Evolutionary conservation across 2,113 vertebrate species (phyloP).

Genomic region (Pteronura brasiliensis): DNA sequence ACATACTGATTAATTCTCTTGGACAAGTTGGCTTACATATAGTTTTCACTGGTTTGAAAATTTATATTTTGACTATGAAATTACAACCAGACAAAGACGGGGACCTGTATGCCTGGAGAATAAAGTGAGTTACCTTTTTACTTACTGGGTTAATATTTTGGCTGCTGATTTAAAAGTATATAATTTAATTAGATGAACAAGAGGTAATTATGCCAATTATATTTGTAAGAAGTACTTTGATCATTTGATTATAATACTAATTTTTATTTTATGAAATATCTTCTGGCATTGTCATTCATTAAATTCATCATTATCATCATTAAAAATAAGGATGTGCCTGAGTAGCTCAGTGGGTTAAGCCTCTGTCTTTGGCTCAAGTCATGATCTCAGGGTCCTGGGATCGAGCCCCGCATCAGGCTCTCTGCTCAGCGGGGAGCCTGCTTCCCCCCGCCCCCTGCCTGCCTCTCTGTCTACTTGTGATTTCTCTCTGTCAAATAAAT

Average conservation of each 20-base stretch:
- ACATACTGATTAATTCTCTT: background rate
- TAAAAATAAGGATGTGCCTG: background rate
- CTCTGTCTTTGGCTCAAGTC: no score
- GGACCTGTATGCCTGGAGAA: background rate
- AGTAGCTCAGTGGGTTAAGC: no score
- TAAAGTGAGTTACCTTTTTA: background rate
- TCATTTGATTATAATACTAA: background rate
- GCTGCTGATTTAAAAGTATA: background rate
- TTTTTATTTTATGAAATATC: conserved; percentile 7
- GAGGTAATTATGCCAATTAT: background rate
- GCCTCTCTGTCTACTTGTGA: no score
- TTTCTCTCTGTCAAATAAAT: no score
- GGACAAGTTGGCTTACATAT: background rate
- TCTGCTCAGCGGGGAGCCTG: no score
- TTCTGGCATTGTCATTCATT: background rate
- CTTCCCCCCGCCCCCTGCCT: no score
- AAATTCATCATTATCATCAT: background rate
- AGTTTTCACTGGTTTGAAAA: conserved; percentile 23
- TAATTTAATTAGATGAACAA: background rate
- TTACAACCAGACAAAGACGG: background rate
- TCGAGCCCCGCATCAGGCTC: no score
- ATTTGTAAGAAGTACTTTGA: background rate
- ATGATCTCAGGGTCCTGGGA: no score
- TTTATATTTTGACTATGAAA: background rate
- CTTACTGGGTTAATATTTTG: background rate